Percentiles rank a stretch among this genome's conserved stretches.
These are phyloP conservation scores for Chiloscyllium plagiosum DNA, from an alignment of 2,113 vertebrate genomes.

Conservation along the genomic window DNA sequence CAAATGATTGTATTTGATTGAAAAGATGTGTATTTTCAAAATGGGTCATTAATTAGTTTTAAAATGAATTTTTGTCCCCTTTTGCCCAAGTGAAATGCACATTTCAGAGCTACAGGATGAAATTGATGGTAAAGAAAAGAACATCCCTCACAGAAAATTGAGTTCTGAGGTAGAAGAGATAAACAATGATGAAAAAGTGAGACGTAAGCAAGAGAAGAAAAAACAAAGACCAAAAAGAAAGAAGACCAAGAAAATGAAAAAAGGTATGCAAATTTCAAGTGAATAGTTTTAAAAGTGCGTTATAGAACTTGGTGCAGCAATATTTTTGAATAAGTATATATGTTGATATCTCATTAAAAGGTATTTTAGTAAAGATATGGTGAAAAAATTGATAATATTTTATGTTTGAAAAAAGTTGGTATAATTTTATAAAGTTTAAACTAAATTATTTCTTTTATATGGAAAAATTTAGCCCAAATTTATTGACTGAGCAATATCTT, in stretches of 20 bases:
- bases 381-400: neutral
- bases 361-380: neutral
- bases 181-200: constrained; percentile 45
- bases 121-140: constrained; percentile 42
- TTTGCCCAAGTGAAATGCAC: constrained; percentile 50
- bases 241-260: constrained; percentile 69
- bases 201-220: constrained; percentile 47
- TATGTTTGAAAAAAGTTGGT: neutral
- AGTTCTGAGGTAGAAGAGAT: constrained; percentile 40
- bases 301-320: neutral
- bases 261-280: constrained; percentile 53
- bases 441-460: neutral
- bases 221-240: constrained; percentile 58
- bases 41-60: neutral
- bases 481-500: neutral
- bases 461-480: neutral
- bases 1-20: no score
- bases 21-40: neutral
- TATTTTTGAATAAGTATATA: neutral
- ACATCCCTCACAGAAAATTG: constrained; percentile 40
- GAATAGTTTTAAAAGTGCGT: neutral
- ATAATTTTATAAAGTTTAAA: neutral
- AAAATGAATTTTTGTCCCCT: constrained; percentile 37
- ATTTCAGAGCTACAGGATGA: constrained; percentile 48
- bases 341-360: neutral